Evolutionary conservation across 2,888 invertebrate genomes (phyloP).

Genomic region (Acronicta psi): DNA sequence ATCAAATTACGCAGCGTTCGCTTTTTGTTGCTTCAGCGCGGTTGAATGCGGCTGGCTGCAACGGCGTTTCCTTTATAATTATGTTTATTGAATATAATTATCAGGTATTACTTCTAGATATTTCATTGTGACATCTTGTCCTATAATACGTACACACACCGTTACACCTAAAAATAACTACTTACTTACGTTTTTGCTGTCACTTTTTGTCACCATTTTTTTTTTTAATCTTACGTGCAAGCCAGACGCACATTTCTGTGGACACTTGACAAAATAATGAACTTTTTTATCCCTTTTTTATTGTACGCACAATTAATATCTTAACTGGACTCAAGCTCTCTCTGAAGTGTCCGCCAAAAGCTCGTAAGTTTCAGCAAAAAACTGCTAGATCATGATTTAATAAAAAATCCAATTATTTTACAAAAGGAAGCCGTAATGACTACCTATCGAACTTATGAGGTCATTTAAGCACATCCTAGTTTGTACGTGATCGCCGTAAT

Average conservation of each 20-base stretch:
- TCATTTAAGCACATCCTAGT: conserved; percentile 61
- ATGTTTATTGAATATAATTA: conserved; percentile 69
- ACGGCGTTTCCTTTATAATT: conserved; percentile 59
- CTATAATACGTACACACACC: conserved; percentile 25
- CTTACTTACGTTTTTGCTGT: conserved; percentile 26
- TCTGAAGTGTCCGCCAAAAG: conserved; percentile 34
- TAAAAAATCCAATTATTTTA: conserved; percentile 66
- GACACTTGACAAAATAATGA: conserved; percentile 24
- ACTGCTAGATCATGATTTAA: conserved; percentile 56
- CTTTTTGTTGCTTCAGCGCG: conserved; percentile 41
- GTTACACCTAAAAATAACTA: conserved; percentile 27
- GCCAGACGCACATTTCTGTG: conserved; percentile 16
- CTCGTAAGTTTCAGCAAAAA: conserved; percentile 46
- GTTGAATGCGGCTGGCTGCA: conserved; percentile 43
- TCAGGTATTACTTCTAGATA: conserved; percentile 53
- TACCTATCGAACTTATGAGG: conserved; percentile 48
- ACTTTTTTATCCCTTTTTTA: conserved; percentile 8
- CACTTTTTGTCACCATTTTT: conserved; percentile 14
- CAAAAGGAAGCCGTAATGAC: conserved; percentile 64
- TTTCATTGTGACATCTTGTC: conserved; percentile 48
- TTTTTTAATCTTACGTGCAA: conserved; percentile 5
- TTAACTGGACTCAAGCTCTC: conserved; percentile 26
- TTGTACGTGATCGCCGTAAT: conserved; percentile 59
- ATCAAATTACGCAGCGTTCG: conserved; percentile 27
- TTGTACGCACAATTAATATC: conserved; percentile 19